Evolutionary conservation across 2,113 vertebrate genomes (phyloP).

Genomic region (Aegithalos caudatus): DNA sequence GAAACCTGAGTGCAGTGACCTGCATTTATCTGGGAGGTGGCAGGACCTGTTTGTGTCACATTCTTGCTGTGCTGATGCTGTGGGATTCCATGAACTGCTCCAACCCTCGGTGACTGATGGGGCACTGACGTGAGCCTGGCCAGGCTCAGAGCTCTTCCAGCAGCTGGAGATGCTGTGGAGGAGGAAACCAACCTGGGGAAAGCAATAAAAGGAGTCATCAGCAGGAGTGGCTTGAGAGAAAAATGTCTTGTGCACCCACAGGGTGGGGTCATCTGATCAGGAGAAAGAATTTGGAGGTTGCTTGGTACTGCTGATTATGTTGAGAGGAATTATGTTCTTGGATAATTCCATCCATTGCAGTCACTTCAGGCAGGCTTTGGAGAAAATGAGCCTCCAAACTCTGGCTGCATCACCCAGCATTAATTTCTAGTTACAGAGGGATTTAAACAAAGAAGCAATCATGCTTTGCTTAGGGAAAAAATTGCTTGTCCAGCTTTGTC

Average conservation of each 20-base stretch:
- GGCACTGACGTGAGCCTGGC: neutral
- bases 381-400: neutral
- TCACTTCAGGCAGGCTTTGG: neutral
- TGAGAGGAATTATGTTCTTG: neutral
- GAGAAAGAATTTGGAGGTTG: neutral
- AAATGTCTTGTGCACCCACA: neutral
- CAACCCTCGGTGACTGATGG: neutral
- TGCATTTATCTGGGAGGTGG: neutral
- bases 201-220: neutral
- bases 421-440: neutral
- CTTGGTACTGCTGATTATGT: neutral
- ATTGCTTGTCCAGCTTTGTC: neutral
- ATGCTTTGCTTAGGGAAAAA: neutral
- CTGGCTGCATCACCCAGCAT: neutral
- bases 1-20: neutral
- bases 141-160: neutral
- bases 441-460: neutral
- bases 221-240: neutral
- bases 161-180: neutral
- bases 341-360: neutral
- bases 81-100: neutral
- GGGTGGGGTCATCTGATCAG: neutral
- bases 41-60: neutral
- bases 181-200: neutral
- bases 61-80: neutral